phyloP scores from a whole-genome alignment of 2,113 vertebrate species.

The Odocoileus virginianus region DNA sequence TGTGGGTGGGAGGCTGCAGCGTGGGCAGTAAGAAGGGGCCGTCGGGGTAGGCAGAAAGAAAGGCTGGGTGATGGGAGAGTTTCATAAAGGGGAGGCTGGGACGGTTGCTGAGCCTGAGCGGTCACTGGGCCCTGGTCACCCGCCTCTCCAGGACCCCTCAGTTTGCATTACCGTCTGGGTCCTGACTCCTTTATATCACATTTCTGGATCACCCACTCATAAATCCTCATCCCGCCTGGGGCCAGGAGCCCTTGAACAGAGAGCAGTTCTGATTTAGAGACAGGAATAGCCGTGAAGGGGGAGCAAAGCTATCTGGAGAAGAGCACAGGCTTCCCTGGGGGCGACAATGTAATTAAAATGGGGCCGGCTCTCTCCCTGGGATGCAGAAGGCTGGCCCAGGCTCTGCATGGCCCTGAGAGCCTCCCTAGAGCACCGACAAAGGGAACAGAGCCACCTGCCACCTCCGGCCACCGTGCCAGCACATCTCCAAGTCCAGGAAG shows the following conservation, averaged over 20 bases:
- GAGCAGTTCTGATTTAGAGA: constrained; percentile 69
- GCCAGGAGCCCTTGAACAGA: constrained; percentile 43
- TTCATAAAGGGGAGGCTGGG: constrained; percentile 54
- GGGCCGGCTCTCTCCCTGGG: not conserved
- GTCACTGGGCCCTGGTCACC: not conserved
- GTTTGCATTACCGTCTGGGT: constrained; percentile 39
- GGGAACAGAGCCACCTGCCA: not conserved
- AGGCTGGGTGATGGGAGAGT: constrained; percentile 61
- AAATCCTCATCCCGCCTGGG: constrained; percentile 54
- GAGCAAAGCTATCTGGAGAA: not conserved
- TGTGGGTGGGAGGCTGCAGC: not conserved
- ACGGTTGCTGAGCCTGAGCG: not conserved
- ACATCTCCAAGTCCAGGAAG: not conserved
- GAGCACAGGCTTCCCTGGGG: constrained; percentile 13
- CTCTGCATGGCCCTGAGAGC: not conserved
- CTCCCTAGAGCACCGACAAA: not conserved
- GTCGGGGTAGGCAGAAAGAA: not conserved
- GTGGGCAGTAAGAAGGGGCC: fast-evolving
- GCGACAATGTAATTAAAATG: constrained; percentile 17
- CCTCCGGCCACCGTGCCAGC: not conserved
- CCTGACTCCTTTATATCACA: constrained; percentile 66
- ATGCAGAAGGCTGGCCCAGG: not conserved
- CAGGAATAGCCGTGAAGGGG: not conserved
- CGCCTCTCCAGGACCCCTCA: constrained; percentile 1
- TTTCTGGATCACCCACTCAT: constrained; percentile 47